Conservation (phyloP, 2,888 invertebrate species). For the Hydriomena furcata region DNA sequence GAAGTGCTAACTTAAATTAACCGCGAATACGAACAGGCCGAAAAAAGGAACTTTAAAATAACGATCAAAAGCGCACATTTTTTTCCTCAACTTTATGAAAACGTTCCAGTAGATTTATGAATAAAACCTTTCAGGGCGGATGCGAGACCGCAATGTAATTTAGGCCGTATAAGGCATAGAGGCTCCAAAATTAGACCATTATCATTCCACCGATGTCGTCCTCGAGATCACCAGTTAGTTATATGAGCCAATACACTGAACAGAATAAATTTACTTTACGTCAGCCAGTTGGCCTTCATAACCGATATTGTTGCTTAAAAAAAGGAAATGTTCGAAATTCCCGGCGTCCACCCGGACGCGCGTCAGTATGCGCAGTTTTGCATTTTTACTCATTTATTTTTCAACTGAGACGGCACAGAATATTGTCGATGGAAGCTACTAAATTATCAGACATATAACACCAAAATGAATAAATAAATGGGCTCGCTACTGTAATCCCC, state of each 20-base stretch:
- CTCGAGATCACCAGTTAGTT: constrained; percentile 77
- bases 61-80: constrained; percentile 65
- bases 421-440: constrained; percentile 52
- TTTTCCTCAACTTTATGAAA: constrained; percentile 76
- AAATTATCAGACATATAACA: constrained; percentile 35
- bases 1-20: constrained; percentile 44
- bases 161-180: constrained; percentile 69
- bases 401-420: constrained; percentile 47
- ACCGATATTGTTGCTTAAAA: constrained; percentile 75
- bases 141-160: constrained; percentile 76
- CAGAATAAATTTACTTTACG: constrained; percentile 82
- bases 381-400: constrained; percentile 57
- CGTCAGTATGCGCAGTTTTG: constrained; percentile 48
- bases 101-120: constrained; percentile 80
- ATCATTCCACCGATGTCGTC: constrained; percentile 79
- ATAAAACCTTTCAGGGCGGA: constrained; percentile 81
- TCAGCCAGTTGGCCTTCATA: constrained; percentile 78
- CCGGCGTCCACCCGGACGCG: constrained; percentile 47
- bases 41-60: constrained; percentile 56
- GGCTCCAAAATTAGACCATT: constrained; percentile 79
- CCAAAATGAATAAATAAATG: no score
- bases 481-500: no score
- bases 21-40: constrained; percentile 42
- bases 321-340: constrained; percentile 67
- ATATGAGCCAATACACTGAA: constrained; percentile 80